Evolutionary conservation across 2,888 invertebrate genomes (phyloP).

Genomic region (Allophyes oxyacanthae): DNA sequence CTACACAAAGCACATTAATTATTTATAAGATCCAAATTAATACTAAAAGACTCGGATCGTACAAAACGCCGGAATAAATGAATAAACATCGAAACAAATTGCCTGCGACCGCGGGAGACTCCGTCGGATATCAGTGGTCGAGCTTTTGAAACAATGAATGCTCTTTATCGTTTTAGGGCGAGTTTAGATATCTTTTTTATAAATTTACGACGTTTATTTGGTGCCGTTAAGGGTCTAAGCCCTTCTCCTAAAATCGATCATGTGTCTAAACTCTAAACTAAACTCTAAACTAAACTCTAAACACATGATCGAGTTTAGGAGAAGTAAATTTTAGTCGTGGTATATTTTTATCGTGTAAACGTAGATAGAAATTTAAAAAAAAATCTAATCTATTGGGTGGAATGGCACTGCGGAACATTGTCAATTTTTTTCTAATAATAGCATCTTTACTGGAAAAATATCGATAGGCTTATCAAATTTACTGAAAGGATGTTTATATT

Average conservation of each 20-base stretch:
- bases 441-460: no score
- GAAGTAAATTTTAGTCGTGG: not conserved
- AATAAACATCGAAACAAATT: conserved; percentile 83
- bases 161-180: conserved; percentile 60
- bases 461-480: no score
- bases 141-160: conserved; percentile 65
- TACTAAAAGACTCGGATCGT: conserved; percentile 76
- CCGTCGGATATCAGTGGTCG: conserved; percentile 57
- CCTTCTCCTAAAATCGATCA: conserved; percentile 5
- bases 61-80: conserved; percentile 82
- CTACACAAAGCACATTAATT: conserved; percentile 76
- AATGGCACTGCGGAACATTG: no score
- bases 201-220: conserved; percentile 53
- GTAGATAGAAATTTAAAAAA: no score
- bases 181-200: conserved; percentile 56
- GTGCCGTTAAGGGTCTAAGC: conserved; percentile 16
- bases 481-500: no score
- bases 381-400: no score
- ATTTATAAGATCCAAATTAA: conserved; percentile 86
- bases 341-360: no score
- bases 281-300: no score
- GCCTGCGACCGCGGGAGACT: conserved; percentile 63
- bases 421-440: no score
- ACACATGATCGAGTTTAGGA: conserved; percentile 13
- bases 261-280: no score